These are phyloP conservation scores for Crocallis elinguaria DNA, from an alignment of 2,888 invertebrate genomes.

Conservation along the genomic window DNA sequence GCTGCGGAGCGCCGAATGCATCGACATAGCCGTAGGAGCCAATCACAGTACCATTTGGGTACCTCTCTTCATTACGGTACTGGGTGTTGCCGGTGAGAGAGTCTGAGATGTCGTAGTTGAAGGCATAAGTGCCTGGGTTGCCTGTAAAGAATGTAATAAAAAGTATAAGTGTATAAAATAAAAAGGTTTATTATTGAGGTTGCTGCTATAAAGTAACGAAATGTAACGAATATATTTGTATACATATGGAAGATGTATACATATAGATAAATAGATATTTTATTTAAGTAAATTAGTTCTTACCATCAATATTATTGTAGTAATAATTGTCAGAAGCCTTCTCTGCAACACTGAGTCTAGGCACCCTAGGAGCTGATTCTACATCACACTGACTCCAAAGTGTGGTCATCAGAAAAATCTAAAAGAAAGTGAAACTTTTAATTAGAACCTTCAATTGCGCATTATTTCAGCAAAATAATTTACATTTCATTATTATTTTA, in stretches of 20 bases:
- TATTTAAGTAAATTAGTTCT: conserved; percentile 15
- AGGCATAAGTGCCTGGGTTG: conserved; percentile 87
- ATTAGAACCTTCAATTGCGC: too few species aligned
- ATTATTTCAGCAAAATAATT: too few species aligned
- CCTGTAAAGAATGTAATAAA: conserved; percentile 51
- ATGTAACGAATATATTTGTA: too few species aligned
- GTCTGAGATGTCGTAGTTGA: conserved; percentile 89
- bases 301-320: conserved; percentile 65
- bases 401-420: conserved; percentile 46
- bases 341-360: conserved; percentile 65
- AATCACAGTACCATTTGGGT: conserved; percentile 88
- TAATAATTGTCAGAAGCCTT: conserved; percentile 55
- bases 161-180: neutral
- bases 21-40: conserved; percentile 90
- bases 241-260: too few species aligned
- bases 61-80: conserved; percentile 88
- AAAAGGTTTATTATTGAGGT: too few species aligned
- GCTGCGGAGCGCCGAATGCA: conserved; percentile 85
- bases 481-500: too few species aligned
- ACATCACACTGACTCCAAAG: conserved; percentile 34
- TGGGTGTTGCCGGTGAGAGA: conserved; percentile 87
- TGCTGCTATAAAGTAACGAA: too few species aligned
- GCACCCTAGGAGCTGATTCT: conserved; percentile 53
- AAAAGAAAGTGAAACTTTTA: conserved; percentile 29
- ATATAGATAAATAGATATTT: too few species aligned